Conservation (phyloP, 2,888 invertebrate species). For the Cistogaster globosa region DNA sequence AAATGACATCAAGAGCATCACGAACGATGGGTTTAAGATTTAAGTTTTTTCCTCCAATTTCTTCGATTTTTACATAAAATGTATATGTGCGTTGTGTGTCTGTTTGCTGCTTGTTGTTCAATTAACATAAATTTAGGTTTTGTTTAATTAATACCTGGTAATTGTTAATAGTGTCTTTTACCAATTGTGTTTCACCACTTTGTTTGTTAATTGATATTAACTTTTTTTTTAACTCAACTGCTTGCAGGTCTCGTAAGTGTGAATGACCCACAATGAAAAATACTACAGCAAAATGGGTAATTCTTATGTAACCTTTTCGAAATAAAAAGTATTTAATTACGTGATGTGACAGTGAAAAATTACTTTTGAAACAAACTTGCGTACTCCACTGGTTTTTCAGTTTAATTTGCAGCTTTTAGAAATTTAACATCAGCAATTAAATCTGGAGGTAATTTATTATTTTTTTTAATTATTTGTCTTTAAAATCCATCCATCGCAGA, state of each 20-base stretch:
- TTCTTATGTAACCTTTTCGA: too few relatives aligned
- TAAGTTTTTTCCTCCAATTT: not conserved
- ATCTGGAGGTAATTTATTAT: too few relatives aligned
- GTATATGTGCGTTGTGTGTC: not conserved
- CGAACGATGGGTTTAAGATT: not conserved
- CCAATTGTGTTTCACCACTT: not conserved
- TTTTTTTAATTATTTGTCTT: too few relatives aligned
- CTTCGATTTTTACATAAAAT: not conserved
- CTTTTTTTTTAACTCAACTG: not conserved
- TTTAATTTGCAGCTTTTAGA: too few relatives aligned
- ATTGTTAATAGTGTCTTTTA: conserved; percentile 31
- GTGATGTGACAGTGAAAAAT: too few relatives aligned
- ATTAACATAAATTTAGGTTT: conserved; percentile 48
- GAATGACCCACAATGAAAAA: not conserved
- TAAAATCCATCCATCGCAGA: too few relatives aligned
- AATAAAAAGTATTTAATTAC: too few relatives aligned
- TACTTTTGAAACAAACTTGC: too few relatives aligned
- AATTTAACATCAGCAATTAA: too few relatives aligned
- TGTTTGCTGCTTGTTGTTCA: conserved; percentile 27
- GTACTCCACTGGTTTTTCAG: too few relatives aligned
- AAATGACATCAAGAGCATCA: conserved; percentile 6
- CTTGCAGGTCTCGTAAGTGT: not conserved
- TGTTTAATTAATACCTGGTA: conserved; percentile 46
- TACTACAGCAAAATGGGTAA: not conserved
- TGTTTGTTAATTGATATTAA: not conserved